Evolutionary conservation across 2,888 invertebrate species (phyloP).

Genomic region (Idaea biselata): DNA sequence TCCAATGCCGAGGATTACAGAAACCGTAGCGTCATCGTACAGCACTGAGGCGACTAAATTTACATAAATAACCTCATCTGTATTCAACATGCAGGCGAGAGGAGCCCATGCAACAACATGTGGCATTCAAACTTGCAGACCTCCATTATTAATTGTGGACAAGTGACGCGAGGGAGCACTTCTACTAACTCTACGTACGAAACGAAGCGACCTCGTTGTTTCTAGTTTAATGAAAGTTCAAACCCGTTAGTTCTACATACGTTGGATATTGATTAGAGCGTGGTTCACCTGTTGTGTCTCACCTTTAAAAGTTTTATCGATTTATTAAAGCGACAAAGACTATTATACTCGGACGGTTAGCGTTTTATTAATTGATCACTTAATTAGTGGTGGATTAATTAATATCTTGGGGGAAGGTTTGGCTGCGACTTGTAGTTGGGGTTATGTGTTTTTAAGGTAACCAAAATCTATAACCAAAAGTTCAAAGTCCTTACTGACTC

Average conservation of each 20-base stretch:
- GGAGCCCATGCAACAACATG: conserved; percentile 74
- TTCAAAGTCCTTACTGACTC: no score
- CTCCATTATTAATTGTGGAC: conserved; percentile 76
- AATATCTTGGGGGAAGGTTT: no score
- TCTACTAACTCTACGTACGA: conserved; percentile 35
- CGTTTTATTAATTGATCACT: no score
- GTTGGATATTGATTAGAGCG: conserved; percentile 45
- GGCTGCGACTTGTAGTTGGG: no score
- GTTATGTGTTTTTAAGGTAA: no score
- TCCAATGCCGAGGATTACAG: conserved; percentile 66
- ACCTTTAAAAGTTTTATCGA: neutral
- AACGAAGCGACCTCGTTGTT: conserved; percentile 48
- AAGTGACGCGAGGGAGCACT: conserved; percentile 62
- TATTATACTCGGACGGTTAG: neutral
- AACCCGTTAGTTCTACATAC: conserved; percentile 34
- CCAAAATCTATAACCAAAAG: no score
- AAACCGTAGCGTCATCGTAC: conserved; percentile 60
- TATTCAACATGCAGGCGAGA: conserved; percentile 70
- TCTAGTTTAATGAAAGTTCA: conserved; percentile 59
- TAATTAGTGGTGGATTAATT: no score
- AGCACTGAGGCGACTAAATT: conserved; percentile 61
- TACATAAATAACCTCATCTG: conserved; percentile 78
- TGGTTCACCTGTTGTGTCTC: neutral
- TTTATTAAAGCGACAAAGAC: neutral
- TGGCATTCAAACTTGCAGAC: conserved; percentile 73